Percentiles rank a stretch among this genome's conserved stretches.
These are phyloP conservation scores for Teleopsis dalmanni DNA, from an alignment of 1,140 invertebrate species.

Conservation along the genomic window DNA sequence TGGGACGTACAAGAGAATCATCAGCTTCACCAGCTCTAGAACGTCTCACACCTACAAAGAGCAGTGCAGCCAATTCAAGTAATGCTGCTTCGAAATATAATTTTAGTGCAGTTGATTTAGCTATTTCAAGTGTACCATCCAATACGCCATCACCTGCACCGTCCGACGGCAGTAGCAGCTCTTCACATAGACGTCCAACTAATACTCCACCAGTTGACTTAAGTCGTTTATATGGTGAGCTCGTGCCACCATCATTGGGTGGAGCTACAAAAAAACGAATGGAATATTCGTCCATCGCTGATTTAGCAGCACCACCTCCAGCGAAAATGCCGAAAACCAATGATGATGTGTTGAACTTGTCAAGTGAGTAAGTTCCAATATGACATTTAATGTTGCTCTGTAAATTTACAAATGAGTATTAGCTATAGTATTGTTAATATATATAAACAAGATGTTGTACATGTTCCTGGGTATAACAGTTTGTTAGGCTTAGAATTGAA, in stretches of 20 bases:
- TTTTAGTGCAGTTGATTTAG: constrained; percentile 45
- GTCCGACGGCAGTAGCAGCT: constrained; percentile 35
- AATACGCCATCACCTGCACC: constrained; percentile 39
- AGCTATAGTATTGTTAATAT: no score
- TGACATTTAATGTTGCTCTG: no score
- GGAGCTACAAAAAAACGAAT: constrained; percentile 38
- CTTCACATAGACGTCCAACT: constrained; percentile 31
- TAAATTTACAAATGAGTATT: no score
- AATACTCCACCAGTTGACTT: constrained; percentile 29
- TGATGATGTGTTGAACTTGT: no score
- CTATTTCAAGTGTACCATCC: constrained; percentile 42
- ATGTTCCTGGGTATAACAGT: no score
- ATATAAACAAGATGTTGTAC: no score
- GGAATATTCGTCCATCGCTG: constrained; percentile 42
- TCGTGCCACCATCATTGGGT: constrained; percentile 19
- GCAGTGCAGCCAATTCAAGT: constrained; percentile 23
- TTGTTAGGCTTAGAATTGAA: no score
- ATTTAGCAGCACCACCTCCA: constrained; percentile 39
- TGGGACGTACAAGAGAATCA: constrained; percentile 31
- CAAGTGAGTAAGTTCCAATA: no score
- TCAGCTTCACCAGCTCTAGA: constrained; percentile 43
- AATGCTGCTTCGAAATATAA: constrained; percentile 41
- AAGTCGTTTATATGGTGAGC: constrained; percentile 34
- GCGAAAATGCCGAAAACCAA: constrained; percentile 60
- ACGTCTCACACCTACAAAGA: constrained; percentile 37